A percentile compares a stretch with the other conserved stretches of the same genome.
Conservation (phyloP, 2,113 vertebrate species). For the Barbus barbus region DNA sequence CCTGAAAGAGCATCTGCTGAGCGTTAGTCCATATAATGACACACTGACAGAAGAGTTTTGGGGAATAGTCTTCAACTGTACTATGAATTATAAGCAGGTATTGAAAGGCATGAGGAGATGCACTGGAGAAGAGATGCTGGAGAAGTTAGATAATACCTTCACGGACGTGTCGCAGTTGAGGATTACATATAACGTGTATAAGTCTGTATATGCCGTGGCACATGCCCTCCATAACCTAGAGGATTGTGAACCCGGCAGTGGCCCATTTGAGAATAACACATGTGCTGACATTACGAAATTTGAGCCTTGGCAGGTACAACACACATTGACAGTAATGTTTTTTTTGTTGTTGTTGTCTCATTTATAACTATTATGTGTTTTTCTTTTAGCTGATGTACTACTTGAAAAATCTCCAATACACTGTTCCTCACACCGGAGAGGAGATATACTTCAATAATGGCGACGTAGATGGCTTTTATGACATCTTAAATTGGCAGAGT, state of each 20-base stretch:
- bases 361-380: constrained; percentile 1
- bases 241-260: constrained; percentile 63
- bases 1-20: constrained; percentile 74
- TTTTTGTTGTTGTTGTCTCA: neutral
- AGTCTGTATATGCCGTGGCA: constrained; percentile 82
- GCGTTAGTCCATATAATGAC: constrained; percentile 75
- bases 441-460: constrained; percentile 70
- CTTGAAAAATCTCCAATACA: constrained; percentile 77
- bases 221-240: constrained; percentile 78
- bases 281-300: constrained; percentile 79
- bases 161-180: constrained; percentile 82
- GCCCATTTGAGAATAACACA: constrained; percentile 68
- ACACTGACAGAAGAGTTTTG: constrained; percentile 82
- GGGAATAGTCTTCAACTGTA: constrained; percentile 84
- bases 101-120: constrained; percentile 65
- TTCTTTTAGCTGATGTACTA: constrained; percentile 80
- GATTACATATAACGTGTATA: constrained; percentile 85
- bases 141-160: constrained; percentile 77
- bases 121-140: constrained; percentile 74
- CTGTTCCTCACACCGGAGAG: constrained; percentile 72
- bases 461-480: constrained; percentile 77
- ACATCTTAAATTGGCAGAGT: constrained; percentile 83
- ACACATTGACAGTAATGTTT: neutral
- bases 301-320: constrained; percentile 80
- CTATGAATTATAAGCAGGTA: constrained; percentile 62